phyloP scores from a whole-genome alignment of 2,888 invertebrate species.

The Globia sparganii region DNA sequence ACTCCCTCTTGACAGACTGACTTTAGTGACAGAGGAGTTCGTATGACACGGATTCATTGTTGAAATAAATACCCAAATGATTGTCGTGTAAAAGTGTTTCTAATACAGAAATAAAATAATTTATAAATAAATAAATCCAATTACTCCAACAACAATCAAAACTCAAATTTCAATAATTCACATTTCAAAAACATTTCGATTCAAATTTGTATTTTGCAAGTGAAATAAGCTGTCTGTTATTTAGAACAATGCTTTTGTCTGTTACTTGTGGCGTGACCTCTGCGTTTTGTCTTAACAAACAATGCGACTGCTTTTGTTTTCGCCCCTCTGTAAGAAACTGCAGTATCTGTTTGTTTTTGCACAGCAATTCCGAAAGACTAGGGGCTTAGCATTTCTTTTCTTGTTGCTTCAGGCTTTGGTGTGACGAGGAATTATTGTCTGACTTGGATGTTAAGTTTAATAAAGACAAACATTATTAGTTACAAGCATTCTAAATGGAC shows the following conservation, averaged over 20 bases:
- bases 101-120: background rate
- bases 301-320: conserved; percentile 66
- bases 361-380: conserved; percentile 44
- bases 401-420: conserved; percentile 11
- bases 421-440: conserved; percentile 18
- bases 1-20: background rate
- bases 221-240: conserved; percentile 51
- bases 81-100: background rate
- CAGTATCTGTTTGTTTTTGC: conserved; percentile 55
- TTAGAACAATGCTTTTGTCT: conserved; percentile 58
- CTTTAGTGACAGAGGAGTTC: background rate
- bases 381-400: conserved; percentile 28
- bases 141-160: background rate
- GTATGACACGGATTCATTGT: background rate
- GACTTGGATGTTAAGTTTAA: background rate
- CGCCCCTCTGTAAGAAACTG: conserved; percentile 48
- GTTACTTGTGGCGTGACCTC: conserved; percentile 53
- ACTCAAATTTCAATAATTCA: background rate
- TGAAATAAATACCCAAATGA: background rate
- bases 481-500: background rate
- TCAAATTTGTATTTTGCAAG: conserved; percentile 11
- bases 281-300: conserved; percentile 65
- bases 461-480: no score
- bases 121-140: conserved; percentile 3
- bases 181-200: conserved; percentile 6